Conservation (phyloP, 1,140 invertebrate species). For the Apis cerana region DNA sequence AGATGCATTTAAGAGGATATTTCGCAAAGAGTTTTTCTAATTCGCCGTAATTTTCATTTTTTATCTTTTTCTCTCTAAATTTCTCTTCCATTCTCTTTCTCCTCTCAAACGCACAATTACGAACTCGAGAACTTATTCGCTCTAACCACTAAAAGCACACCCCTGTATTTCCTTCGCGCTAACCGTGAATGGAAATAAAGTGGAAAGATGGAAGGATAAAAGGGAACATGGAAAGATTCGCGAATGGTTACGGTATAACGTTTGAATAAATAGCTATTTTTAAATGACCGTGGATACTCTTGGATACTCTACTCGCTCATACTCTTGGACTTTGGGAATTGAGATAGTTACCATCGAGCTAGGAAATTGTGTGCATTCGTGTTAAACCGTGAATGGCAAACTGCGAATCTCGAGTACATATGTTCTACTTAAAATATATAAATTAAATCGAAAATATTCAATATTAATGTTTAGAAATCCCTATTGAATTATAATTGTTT, state of each 20-base stretch:
- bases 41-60: constrained; percentile 4
- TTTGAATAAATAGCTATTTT: constrained; percentile 27
- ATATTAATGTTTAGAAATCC: background rate
- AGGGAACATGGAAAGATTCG: constrained; percentile 23
- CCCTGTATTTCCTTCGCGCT: constrained; percentile 12
- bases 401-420: background rate
- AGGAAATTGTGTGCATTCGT: background rate
- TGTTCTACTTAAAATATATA: no score
- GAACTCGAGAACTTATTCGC: constrained; percentile 8
- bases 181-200: constrained; percentile 7
- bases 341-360: background rate
- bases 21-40: background rate
- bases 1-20: no score
- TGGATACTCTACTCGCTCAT: background rate
- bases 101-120: background rate
- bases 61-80: background rate
- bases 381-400: background rate
- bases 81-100: background rate
- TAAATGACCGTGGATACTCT: background rate
- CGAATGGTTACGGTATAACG: constrained; percentile 7
- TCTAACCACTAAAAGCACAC: constrained; percentile 14
- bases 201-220: background rate
- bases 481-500: background rate
- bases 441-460: background rate
- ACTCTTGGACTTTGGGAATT: background rate